A percentile compares a stretch with the other conserved stretches of the same genome.
phyloP scores from a whole-genome alignment of 64 coral and sea anemone species.

The Actinia equina region DNA sequence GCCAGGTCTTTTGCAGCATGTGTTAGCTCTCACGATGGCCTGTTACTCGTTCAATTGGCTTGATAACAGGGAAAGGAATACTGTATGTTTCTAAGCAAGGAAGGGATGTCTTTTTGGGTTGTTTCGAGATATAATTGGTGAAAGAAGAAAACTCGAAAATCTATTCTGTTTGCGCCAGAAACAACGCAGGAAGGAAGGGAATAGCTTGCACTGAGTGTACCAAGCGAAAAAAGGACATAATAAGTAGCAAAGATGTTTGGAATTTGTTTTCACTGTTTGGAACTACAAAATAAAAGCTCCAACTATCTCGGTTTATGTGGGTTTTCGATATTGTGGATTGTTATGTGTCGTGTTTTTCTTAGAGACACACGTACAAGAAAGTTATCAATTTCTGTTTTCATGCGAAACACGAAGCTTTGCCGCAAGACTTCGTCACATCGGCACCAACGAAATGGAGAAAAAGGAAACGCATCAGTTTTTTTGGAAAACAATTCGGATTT shows the following conservation, averaged over 20 bases:
- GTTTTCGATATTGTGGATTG: background rate
- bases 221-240: background rate
- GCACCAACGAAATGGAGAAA: conserved; percentile 1
- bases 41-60: background rate
- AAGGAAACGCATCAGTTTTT: conserved; percentile 7
- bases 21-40: conserved; percentile 6
- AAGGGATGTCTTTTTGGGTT: background rate
- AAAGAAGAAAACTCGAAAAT: background rate
- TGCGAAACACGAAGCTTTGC: background rate
- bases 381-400: background rate
- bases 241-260: background rate
- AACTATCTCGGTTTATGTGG: background rate
- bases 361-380: background rate
- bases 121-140: background rate
- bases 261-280: background rate
- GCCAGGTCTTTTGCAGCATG: background rate
- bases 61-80: background rate
- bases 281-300: background rate
- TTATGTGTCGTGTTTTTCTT: background rate
- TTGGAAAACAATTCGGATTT: background rate
- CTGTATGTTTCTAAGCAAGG: background rate
- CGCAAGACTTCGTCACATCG: conserved; percentile 17
- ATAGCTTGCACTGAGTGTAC: background rate
- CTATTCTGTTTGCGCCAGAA: background rate
- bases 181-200: background rate